These are phyloP conservation scores for Climacteris rufus DNA, from an alignment of 2,113 vertebrate genomes.

Conservation along the genomic window DNA sequence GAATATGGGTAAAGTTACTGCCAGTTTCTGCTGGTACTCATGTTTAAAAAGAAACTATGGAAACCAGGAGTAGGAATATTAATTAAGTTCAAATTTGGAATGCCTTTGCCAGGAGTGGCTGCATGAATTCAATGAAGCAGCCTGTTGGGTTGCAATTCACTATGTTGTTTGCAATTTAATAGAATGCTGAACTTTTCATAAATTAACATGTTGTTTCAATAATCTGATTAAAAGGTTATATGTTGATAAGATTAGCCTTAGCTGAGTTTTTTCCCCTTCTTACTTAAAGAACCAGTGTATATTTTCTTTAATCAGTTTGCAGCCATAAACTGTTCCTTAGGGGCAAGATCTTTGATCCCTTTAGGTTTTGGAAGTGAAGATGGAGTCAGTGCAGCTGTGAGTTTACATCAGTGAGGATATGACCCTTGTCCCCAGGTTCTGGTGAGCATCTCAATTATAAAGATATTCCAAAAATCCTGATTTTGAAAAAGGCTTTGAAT, in stretches of 20 bases:
- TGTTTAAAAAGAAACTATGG: constrained; percentile 88
- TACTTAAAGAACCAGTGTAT: constrained; percentile 65
- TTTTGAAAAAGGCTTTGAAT: not conserved
- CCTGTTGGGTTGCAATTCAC: constrained; percentile 79
- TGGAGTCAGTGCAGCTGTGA: not conserved
- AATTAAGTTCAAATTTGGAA: constrained; percentile 86
- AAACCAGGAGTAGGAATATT: constrained; percentile 83
- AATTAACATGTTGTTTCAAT: constrained; percentile 81
- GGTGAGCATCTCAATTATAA: not conserved
- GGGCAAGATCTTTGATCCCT: not conserved
- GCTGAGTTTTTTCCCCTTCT: not conserved
- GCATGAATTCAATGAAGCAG: constrained; percentile 78
- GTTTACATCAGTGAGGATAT: not conserved
- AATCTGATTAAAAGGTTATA: constrained; percentile 82
- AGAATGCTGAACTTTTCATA: constrained; percentile 76
- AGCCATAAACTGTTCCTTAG: not conserved
- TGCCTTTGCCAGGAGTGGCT: constrained; percentile 76
- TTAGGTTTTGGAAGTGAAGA: not conserved
- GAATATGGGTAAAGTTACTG: constrained; percentile 80
- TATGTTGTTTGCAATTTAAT: constrained; percentile 75
- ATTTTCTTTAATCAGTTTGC: constrained; percentile 29
- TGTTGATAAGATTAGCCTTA: constrained; percentile 72
- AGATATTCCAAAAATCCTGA: not conserved
- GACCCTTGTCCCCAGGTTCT: not conserved
- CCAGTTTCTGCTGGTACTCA: constrained; percentile 75